Evolutionary conservation across 2,113 vertebrate species (phyloP).

Genomic region (Trachemys scripta): DNA sequence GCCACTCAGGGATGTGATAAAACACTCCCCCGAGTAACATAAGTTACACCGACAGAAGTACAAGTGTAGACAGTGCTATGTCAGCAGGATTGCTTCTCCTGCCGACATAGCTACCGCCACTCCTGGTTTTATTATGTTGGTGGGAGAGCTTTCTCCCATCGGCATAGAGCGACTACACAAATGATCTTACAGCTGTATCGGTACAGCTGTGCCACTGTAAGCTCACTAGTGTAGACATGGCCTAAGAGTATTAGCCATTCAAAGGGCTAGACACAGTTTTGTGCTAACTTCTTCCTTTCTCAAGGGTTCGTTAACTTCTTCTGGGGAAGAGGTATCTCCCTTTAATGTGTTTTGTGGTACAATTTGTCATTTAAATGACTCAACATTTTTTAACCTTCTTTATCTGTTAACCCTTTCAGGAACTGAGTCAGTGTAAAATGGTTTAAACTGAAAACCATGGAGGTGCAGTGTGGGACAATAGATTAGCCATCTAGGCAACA

Average conservation of each 20-base stretch:
- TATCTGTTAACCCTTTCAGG: background rate
- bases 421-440: background rate
- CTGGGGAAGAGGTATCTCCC: background rate
- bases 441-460: background rate
- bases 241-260: background rate
- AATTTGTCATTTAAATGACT: conserved; percentile 7
- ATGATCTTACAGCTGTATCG: too few relatives aligned
- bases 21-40: too few relatives aligned
- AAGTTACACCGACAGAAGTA: too few relatives aligned
- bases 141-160: too few relatives aligned
- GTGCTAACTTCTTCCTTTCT: background rate
- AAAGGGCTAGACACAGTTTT: background rate
- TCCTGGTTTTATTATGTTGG: too few relatives aligned
- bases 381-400: background rate
- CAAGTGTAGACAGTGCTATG: too few relatives aligned
- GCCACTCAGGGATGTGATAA: too few relatives aligned
- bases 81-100: too few relatives aligned
- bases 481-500: background rate
- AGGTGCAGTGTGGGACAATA: background rate
- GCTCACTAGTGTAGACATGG: too few relatives aligned
- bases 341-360: background rate
- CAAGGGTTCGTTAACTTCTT: background rate
- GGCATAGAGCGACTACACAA: too few relatives aligned
- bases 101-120: too few relatives aligned
- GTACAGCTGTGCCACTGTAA: too few relatives aligned